phyloP scores from a whole-genome alignment of 2,888 invertebrate genomes.

The Parnassius apollo region DNA sequence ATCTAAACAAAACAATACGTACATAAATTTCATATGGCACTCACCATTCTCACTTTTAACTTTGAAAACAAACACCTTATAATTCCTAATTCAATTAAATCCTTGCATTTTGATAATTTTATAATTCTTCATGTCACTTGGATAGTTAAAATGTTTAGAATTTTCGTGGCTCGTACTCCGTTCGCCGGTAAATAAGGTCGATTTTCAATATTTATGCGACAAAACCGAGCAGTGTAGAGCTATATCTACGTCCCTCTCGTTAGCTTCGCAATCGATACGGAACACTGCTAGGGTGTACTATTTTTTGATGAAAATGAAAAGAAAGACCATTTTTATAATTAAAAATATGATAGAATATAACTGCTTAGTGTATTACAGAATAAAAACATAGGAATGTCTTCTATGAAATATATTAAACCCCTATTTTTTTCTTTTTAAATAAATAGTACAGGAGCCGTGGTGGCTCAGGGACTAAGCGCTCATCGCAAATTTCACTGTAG shows the following conservation, averaged over 20 bases:
- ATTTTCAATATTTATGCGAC: constrained; percentile 73
- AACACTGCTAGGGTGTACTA: constrained; percentile 61
- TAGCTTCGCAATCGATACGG: constrained; percentile 65
- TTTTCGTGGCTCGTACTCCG: constrained; percentile 39
- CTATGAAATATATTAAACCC: too few species aligned
- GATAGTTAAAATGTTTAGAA: constrained; percentile 29
- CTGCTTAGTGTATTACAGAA: too few species aligned
- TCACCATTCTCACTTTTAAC: constrained; percentile 24
- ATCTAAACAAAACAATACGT: too few species aligned
- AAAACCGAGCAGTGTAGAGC: constrained; percentile 55
- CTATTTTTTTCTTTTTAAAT: too few species aligned
- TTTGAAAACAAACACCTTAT: constrained; percentile 18
- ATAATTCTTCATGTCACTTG: constrained; percentile 4
- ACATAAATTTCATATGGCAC: constrained; percentile 12
- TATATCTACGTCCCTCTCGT: constrained; percentile 61
- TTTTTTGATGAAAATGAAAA: neutral
- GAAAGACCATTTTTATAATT: too few species aligned
- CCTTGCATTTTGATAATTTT: constrained; percentile 8
- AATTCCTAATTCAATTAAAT: neutral
- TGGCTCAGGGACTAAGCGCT: too few species aligned
- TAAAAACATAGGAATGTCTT: too few species aligned
- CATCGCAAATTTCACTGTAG: too few species aligned
- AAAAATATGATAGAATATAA: too few species aligned
- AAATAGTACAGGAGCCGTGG: too few species aligned
- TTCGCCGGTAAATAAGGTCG: constrained; percentile 56